These are phyloP conservation scores for Machimus rusticus DNA, from an alignment of 2,888 invertebrate species.

Conservation along the genomic window DNA sequence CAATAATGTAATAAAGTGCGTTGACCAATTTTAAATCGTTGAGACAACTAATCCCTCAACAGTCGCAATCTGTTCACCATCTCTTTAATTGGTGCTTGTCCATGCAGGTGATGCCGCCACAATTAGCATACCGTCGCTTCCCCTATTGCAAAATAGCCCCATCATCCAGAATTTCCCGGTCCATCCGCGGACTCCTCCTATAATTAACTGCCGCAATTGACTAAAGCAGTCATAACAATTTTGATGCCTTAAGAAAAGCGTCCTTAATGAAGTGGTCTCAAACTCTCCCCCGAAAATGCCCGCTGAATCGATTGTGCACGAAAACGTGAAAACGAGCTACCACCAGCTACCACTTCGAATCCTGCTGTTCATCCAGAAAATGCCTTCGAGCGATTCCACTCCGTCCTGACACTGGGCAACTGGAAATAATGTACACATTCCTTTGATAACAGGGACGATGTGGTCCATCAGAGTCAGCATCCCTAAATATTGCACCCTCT, in stretches of 20 bases:
- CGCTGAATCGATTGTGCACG: not conserved
- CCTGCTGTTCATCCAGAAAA: not conserved
- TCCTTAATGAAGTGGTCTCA: not conserved
- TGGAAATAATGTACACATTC: constrained; percentile 15
- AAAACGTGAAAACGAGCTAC: not conserved
- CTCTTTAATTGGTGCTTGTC: not conserved
- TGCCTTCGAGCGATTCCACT: not conserved
- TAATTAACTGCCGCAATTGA: not conserved
- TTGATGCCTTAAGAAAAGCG: not conserved
- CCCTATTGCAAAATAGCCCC: not conserved
- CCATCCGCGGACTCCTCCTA: not conserved
- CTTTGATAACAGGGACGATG: not conserved
- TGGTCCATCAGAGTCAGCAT: not conserved
- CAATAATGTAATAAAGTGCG: not conserved
- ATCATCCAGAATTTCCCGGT: not conserved
- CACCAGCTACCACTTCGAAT: not conserved
- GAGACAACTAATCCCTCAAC: not conserved
- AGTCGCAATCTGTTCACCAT: not conserved
- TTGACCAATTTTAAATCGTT: not conserved
- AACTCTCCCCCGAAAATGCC: not conserved
- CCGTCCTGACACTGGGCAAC: not conserved
- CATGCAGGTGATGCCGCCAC: not conserved
- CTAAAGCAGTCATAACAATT: not conserved
- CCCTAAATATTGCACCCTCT: constrained; percentile 1
- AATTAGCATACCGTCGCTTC: not conserved